These are phyloP conservation scores for Phenganax marumi DNA, from an alignment of 92 coral and sea anemone genomes.

Conservation along the genomic window DNA sequence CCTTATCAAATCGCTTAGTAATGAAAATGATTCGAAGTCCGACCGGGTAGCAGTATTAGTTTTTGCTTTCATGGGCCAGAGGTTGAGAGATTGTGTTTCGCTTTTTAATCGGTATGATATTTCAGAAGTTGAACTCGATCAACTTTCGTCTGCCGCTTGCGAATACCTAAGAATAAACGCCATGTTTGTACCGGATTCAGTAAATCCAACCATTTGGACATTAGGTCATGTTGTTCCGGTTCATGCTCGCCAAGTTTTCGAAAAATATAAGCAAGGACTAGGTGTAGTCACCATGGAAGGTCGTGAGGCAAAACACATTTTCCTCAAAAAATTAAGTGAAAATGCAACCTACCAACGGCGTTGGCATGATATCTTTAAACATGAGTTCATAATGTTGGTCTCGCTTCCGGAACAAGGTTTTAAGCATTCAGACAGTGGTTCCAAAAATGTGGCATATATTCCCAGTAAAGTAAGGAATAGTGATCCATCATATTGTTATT, in stretches of 20 bases:
- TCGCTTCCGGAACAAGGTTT: constrained; percentile 28
- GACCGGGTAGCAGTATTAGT: constrained; percentile 51
- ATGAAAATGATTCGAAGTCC: constrained; percentile 49
- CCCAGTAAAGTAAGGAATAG: constrained; percentile 46
- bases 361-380: constrained; percentile 16
- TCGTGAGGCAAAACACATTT: constrained; percentile 24
- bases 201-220: constrained; percentile 29
- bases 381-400: constrained; percentile 14
- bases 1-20: constrained; percentile 45
- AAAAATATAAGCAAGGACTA: constrained; percentile 14
- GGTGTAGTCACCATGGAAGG: constrained; percentile 35
- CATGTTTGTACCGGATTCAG: constrained; percentile 45
- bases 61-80: constrained; percentile 40
- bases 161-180: constrained; percentile 57
- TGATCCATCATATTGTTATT: constrained; percentile 53
- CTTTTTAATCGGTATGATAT: constrained; percentile 47
- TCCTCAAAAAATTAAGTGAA: constrained; percentile 28
- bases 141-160: constrained; percentile 41
- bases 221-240: constrained; percentile 29
- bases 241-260: constrained; percentile 26
- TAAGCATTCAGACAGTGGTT: background rate
- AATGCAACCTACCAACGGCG: constrained; percentile 24
- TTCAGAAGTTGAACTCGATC: constrained; percentile 42
- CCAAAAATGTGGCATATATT: constrained; percentile 55
- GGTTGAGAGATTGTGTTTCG: constrained; percentile 63